Base-by-base conservation (phyloP, 2,113 vertebrate genomes). In the Sinocyclocheilus maitianheensis region DNA sequence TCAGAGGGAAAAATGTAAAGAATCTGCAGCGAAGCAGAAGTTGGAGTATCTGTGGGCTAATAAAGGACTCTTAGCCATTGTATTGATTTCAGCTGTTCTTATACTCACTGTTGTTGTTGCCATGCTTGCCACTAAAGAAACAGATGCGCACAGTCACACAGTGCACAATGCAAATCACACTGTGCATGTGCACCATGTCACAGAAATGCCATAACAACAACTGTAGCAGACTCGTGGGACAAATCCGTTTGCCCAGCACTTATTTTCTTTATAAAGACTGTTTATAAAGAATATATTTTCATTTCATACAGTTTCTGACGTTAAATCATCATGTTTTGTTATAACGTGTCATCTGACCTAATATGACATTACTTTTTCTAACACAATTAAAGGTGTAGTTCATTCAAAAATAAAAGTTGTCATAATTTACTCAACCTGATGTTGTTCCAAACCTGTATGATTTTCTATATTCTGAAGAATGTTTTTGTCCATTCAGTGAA, bases 41-140 rank as follows among this genome's bases (percentile, higher is more conserved):
- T 85, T 30, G 77, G 83, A 88, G 65, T 84, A 88, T 74, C 83
- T 85, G 48, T 86, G 82, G 85, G 81, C 82, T 81, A 90, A 90
- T 77, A 74, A 87, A 53, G 65, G 77, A 77, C 43, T 91, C 4
- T 48, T 88, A 16, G 86, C 62, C n/a, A 7, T 84, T 9, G 48
- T 87, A n/a, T 18, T 74, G 30, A 26, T 85, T 26, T 76, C 86
- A 40, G 86, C 85, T 26, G 20, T 85, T 69, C 63, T 89, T 60
- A 65, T 90, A 11, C 83, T 91, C 37, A 12, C 85, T 13, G 69
- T 89, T 26, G 75, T 87, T 0, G 51, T 30, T 20, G 5, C 55
- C 60, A 88, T 91, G 87, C 34, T 88, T 37, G 65, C 37, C 72
- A 76, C 16, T 58, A 37, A 5, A 37, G 37, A 37, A 37, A 8